A percentile compares a stretch with the other conserved stretches of the same genome.
Evolutionary conservation across 2,113 vertebrate genomes (phyloP).

Genomic region (Peromyscus leucopus): DNA sequence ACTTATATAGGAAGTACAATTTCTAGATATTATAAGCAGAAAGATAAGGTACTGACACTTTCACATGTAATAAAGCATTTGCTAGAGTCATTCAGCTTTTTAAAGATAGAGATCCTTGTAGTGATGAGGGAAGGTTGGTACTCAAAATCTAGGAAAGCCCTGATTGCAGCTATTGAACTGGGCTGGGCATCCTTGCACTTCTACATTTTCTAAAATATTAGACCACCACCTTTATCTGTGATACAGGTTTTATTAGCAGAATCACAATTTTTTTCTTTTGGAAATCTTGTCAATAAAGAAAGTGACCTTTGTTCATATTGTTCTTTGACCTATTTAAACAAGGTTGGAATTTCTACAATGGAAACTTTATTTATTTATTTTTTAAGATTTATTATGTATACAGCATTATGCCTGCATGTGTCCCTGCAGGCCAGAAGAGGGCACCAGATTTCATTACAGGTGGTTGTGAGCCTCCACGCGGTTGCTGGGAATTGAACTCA

Average conservation of each 20-base stretch:
- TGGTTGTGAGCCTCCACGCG: too few relatives aligned
- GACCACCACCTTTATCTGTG: slow-evolving; percentile 17
- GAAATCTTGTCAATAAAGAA: slow-evolving; percentile 52
- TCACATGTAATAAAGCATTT: slow-evolving; percentile 4
- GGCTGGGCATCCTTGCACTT: not conserved
- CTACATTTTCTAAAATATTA: slow-evolving; percentile 14
- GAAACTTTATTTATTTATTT: not conserved
- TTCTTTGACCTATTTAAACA: slow-evolving; percentile 47
- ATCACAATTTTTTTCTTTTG: slow-evolving; percentile 56
- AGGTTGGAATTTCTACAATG: slow-evolving; percentile 14
- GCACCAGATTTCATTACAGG: too few relatives aligned
- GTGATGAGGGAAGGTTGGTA: not conserved
- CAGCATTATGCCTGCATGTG: too few relatives aligned
- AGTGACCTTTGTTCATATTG: slow-evolving; percentile 29
- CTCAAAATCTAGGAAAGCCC: not conserved
- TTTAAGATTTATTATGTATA: too few relatives aligned
- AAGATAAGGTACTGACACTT: not conserved
- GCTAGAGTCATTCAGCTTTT: not conserved
- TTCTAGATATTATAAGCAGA: slow-evolving; percentile 37
- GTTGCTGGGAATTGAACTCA: too few relatives aligned
- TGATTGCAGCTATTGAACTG: not conserved
- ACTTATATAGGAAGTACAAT: not conserved
- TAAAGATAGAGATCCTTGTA: not conserved
- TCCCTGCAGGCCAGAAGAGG: too few relatives aligned
- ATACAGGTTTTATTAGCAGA: slow-evolving; percentile 39